phyloP scores from a whole-genome alignment of 1,140 invertebrate species.

The Drosophila lowei region DNA sequence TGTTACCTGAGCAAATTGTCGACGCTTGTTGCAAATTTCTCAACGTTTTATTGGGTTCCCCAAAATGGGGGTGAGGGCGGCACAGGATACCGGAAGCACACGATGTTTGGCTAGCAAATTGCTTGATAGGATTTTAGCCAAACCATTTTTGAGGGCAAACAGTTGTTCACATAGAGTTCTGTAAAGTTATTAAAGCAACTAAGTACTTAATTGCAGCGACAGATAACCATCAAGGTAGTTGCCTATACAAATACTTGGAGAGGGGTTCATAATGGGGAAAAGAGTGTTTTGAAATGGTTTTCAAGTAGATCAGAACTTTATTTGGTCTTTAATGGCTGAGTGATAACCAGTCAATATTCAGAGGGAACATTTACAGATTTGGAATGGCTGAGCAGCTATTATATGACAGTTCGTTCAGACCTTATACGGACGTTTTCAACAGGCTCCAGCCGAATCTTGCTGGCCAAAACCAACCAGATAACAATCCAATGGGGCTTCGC shows the following conservation, averaged over 20 bases:
- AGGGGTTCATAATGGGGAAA: neutral
- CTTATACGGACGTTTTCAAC: no score
- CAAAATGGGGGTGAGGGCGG: neutral
- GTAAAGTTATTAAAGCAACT: constrained; percentile 36
- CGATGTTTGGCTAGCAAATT: constrained; percentile 60
- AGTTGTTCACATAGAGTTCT: constrained; percentile 45
- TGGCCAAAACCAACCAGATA: no score
- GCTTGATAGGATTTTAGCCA: constrained; percentile 59
- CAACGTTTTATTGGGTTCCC: constrained; percentile 63
- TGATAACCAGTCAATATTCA: no score
- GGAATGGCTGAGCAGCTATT: no score
- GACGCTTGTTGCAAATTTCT: constrained; percentile 76
- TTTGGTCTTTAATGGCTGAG: no score
- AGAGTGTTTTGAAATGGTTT: neutral
- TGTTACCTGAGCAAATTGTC: constrained; percentile 79
- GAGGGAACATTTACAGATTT: no score
- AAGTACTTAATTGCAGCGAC: constrained; percentile 37
- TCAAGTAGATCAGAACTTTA: no score
- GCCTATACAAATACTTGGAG: neutral
- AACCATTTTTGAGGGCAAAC: constrained; percentile 42
- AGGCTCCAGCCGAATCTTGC: no score
- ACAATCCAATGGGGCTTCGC: neutral
- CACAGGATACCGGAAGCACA: constrained; percentile 19
- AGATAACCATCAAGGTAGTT: constrained; percentile 30
- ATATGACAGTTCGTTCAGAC: no score